Base-by-base conservation (phyloP, 2,797 vertebrate genomes). In the Platyrinchus mystaceus region DNA sequence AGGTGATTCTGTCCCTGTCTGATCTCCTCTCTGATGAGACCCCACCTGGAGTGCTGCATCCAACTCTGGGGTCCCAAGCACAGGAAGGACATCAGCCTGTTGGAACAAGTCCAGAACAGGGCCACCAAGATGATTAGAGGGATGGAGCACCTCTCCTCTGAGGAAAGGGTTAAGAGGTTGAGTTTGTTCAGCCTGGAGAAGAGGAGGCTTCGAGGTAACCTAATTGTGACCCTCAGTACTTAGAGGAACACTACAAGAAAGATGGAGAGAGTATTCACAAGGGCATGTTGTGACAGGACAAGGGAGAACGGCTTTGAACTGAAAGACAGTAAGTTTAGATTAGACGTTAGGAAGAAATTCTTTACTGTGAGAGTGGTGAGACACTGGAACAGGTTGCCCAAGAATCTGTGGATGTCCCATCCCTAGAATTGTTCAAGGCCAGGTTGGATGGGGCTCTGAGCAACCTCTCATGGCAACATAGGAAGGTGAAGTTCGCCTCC, bases 41-140 rank as follows among this genome's bases (percentile, higher is more conserved):
- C 1, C 24, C 27, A 67, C 13, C 36, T 43, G 41, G 1, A 68
- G 5, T 0, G 1, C 12, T 4, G 2, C 7, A 14, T 17, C 39
- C 47, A 49, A 4, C 36, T 28, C 8, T 55, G 32, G 22, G 8
- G 7, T 5, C 4, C 6, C 7, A 13, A 82, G 26, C 26, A 43
- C 2, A 28, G 34, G 7, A 39, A 55, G 3, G 6, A 6, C 27
- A 28, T 10, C 0, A 1, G 17, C 5, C 27, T 37, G 23, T 7
- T 49, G 32, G 43, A 59, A 10, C 0, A 0, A 34, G 12, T 14
- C 14, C 39, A 52, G 46, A 78, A 18, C 24, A 84, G 22, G 7
- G 8, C 7, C 26, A 59, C 1, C 18, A 23, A 41, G 52, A 41
- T 14, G 4, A 24, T 59, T 3, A 53, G 44, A 71, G 9, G 4